Base-by-base conservation (phyloP, 2,797 vertebrate genomes). In the Poecilia wingei region DNA sequence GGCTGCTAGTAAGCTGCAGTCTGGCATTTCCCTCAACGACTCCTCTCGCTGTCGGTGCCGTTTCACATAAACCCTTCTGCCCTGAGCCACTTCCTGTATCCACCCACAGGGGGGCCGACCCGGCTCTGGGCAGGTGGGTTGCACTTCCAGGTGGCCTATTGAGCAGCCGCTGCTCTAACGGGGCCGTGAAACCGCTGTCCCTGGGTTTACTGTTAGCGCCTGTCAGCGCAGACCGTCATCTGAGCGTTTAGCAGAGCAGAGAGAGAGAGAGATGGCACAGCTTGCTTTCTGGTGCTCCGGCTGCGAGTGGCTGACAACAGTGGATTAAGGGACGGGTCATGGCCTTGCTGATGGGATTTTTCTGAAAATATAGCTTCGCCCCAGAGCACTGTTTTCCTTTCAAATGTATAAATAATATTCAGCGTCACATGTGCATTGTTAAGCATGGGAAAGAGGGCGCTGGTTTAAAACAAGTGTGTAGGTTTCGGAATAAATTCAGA, bases 271-370 rank as follows among this genome's bases (percentile, higher is more conserved):
- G 1, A 14, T 1, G 0, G 80, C 51, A 33, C 72, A 33, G 75
- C 80, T 74, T 86, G 69, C 79, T 84, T 51, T 75, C 49, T 76
- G 83, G 82, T 71, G 45, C 78, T 82, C 79, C 68, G 89, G 89
- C 91, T 84, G 85, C 76, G 61, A 90, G 85, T 82, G 88, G 92
- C 84, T 92, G 75, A 84, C 91, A 91, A 92, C 87, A 78, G 82
- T 89, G 89, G 88, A 93, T 93, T 93, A 91, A 91, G 53, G 68
- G 82, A 88, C 82, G 82, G 92, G 91, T 93, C 89, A 61, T 7
- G 90, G 85, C 92, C 91, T 94, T 92, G 91, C 92, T 91, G 89
- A 89, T 73, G 87, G 92, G 88, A 91, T 88, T 90, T 89, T 86
- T 87, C 87, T 85, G 83, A 88, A 90, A 90, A 91, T 86, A 85